Base-by-base conservation (phyloP, 53 echinoderm and acorn worm genomes). In the Apostichopus leukothele region DNA sequence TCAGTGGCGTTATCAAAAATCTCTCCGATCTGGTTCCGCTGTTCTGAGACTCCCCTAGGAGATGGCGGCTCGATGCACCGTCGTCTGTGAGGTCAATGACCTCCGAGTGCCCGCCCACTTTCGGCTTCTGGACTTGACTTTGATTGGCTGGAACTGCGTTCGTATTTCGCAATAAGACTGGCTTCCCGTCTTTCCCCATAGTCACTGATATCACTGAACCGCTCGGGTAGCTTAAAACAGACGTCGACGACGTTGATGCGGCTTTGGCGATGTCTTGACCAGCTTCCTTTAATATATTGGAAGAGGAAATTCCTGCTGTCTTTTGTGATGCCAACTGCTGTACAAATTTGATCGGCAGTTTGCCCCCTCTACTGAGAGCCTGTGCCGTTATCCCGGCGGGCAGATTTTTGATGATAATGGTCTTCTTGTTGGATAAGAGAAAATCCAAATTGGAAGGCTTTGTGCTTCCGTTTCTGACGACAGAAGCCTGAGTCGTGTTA, bases 361-460 rank as follows among this genome's bases (percentile, higher is more conserved):
- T 85, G 50, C 85, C 85, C 21, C 85, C 85, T 51, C 68, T 21
- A 59, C 27, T 67, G 61, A 85, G 85, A 50, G 85, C 85, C 71
- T 85, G 85, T 25, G 85, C 85, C 9, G 85, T 85, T 50, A 85
- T 67, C 25, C 85, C 85, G 16, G 85, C 26, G 11, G 85, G 85
- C 9, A 85, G 23, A 50, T 85, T 85, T 50, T 67, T 85, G 18
- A 85, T 85, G 68, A 85, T 50, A 7, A 85, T 85, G 5, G 85
- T 85, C 67, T 85, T 85, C 18, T 85, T 85, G 66, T 67, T 67
- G 16, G 63, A 39, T 39, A 76, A 21, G 20, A 76, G 77, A 71
- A 71, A 71, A 19, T 71, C 71, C 20, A 71, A 71, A 6, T 71
- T 71, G 71, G 71, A 6, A 71, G 71, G 18, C n/a, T 19, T 71